Evolutionary conservation across 1,140 invertebrate genomes (phyloP).

Genomic region (Drosophila insularis): DNA sequence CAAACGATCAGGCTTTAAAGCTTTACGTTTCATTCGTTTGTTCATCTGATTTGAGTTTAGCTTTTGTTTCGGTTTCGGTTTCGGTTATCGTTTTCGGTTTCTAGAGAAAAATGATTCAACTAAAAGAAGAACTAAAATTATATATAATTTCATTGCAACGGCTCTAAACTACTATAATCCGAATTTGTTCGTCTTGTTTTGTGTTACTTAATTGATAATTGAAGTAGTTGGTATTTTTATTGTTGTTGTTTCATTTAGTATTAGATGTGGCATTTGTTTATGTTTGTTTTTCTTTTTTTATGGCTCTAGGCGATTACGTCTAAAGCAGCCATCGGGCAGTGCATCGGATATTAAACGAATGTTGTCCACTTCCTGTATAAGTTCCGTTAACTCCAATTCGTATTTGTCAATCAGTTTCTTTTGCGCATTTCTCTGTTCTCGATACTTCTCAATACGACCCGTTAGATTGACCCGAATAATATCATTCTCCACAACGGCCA

Average conservation of each 20-base stretch:
- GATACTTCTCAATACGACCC: conserved; percentile 88
- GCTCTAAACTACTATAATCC: conserved; percentile 51
- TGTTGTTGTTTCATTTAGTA: conserved; percentile 5
- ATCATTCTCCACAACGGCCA: conserved; percentile 89
- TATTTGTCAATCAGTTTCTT: conserved; percentile 92
- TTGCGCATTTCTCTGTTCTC: conserved; percentile 89
- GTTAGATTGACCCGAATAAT: conserved; percentile 90
- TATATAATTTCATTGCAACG: conserved; percentile 75
- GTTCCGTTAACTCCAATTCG: conserved; percentile 88
- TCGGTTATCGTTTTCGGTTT: conserved; percentile 41
- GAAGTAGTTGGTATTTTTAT: conserved; percentile 69
- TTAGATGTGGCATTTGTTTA: conserved; percentile 43
- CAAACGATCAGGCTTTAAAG: conserved; percentile 60
- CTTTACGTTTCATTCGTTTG: conserved; percentile 40
- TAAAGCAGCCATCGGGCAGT: conserved; percentile 93
- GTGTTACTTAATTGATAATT: conserved; percentile 66
- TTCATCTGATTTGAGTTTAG: conserved; percentile 34
- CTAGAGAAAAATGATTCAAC: conserved; percentile 77
- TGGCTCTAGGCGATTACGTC: conserved; percentile 86
- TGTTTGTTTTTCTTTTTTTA: conserved; percentile 38
- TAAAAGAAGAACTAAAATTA: conserved; percentile 70
- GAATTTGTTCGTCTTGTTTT: conserved; percentile 67
- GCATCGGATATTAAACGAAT: conserved; percentile 92
- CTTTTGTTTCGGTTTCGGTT: conserved; percentile 38
- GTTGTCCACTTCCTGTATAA: conserved; percentile 92